phyloP scores from a whole-genome alignment of 2,797 vertebrate species.

The Pseudochirops corinnae region DNA sequence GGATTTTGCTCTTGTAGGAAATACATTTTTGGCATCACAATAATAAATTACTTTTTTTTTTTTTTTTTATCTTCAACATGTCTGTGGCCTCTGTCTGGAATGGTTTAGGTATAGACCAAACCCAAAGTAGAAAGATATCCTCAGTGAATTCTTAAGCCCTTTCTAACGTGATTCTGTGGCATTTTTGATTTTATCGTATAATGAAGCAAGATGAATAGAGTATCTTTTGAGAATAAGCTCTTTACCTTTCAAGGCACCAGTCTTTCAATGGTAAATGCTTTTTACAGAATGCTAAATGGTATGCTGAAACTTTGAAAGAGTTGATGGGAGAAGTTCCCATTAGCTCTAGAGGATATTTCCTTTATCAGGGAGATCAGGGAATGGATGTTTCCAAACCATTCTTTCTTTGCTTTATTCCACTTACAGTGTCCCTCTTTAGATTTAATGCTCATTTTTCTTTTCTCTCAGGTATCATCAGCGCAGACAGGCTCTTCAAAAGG shows the following conservation, averaged over 20 bases:
- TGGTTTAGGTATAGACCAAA: background rate
- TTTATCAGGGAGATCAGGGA: background rate
- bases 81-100: background rate
- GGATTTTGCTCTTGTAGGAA: background rate
- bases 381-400: slow-evolving; percentile 2
- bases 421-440: background rate
- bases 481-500: slow-evolving; percentile 5
- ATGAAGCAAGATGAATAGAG: background rate
- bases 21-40: background rate
- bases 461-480: background rate
- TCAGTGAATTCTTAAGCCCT: background rate
- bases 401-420: background rate
- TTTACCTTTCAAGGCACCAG: background rate
- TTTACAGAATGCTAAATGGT: background rate
- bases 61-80: background rate
- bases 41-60: background rate
- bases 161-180: background rate
- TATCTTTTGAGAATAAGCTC: slow-evolving; percentile 11
- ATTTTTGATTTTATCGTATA: background rate
- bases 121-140: background rate
- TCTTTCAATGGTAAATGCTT: slow-evolving; percentile 32
- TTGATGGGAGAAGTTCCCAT: slow-evolving; percentile 13
- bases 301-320: background rate
- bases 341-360: background rate
- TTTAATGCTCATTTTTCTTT: background rate